These are phyloP conservation scores for Megaceryle maxima DNA, from an alignment of 2,113 vertebrate species.

Conservation along the genomic window DNA sequence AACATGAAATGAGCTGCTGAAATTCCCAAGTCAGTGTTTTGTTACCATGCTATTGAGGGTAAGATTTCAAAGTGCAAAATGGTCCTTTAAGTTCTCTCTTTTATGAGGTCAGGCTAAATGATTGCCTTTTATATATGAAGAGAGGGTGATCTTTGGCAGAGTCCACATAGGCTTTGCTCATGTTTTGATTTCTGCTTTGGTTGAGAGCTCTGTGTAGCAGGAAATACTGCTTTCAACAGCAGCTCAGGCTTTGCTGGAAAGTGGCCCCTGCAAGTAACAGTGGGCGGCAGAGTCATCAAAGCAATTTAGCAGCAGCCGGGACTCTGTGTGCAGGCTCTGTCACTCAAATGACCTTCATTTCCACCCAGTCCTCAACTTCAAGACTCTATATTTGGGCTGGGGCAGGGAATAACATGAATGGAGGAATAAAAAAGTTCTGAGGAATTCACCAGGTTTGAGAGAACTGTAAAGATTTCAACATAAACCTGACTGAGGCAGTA, in stretches of 20 bases:
- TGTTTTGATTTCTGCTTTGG: slow-evolving; percentile 39
- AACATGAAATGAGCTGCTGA: not conserved
- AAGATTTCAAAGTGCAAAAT: slow-evolving; percentile 25
- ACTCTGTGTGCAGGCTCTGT: not conserved
- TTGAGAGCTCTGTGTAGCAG: not conserved
- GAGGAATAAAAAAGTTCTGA: not conserved
- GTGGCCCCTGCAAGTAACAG: not conserved
- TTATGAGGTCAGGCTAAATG: slow-evolving; percentile 62
- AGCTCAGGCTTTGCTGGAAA: not conserved
- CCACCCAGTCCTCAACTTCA: not conserved
- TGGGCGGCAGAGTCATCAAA: not conserved
- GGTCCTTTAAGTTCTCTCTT: slow-evolving; percentile 30
- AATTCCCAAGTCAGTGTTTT: slow-evolving; percentile 42
- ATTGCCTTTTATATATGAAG: slow-evolving; percentile 33
- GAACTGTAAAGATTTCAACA: not conserved
- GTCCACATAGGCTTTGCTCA: not conserved
- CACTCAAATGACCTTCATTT: not conserved
- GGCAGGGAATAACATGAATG: not conserved
- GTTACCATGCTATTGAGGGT: slow-evolving; percentile 5
- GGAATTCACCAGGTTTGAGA: not conserved
- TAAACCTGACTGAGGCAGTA: not conserved
- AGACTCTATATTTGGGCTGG: not conserved
- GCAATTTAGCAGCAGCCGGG: not conserved
- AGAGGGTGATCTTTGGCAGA: slow-evolving; percentile 40
- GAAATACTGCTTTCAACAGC: slow-evolving; percentile 23